Evolutionary conservation across 2,113 vertebrate species (phyloP).

Genomic region (Plestiodon gilberti): DNA sequence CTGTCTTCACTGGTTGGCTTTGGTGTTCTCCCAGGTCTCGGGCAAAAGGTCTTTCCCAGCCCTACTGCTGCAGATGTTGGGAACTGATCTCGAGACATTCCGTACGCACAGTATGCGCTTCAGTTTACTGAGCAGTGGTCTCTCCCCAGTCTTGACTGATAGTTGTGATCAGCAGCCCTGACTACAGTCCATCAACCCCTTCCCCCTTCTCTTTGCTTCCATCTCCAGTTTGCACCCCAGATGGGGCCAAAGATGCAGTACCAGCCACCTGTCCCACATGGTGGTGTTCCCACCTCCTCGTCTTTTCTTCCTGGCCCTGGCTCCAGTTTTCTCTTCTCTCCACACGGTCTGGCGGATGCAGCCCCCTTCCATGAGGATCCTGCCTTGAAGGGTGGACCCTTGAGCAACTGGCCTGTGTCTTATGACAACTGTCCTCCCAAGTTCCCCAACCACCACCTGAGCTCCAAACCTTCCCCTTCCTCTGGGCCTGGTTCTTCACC

Average conservation of each 20-base stretch:
- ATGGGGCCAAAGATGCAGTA: slow-evolving; percentile 84
- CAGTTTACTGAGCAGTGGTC: not conserved
- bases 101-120: not conserved
- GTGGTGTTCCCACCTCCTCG: slow-evolving; percentile 75
- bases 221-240: slow-evolving; percentile 68
- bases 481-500: slow-evolving; percentile 85
- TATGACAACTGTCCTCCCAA: slow-evolving; percentile 81
- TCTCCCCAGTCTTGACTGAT: not conserved
- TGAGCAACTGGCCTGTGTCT: slow-evolving; percentile 85
- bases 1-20: not conserved
- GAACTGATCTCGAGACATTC: not conserved
- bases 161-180: not conserved
- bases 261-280: slow-evolving; percentile 75
- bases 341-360: slow-evolving; percentile 64
- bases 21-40: not conserved
- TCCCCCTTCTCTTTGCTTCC: slow-evolving; percentile 5
- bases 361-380: slow-evolving; percentile 83
- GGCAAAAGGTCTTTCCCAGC: not conserved
- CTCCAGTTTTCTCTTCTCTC: slow-evolving; percentile 81
- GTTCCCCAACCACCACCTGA: slow-evolving; percentile 83
- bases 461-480: slow-evolving; percentile 71
- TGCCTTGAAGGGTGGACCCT: slow-evolving; percentile 80
- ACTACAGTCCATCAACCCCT: not conserved
- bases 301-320: slow-evolving; percentile 80
- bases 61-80: not conserved